Conservation (phyloP, 2,797 vertebrate species). For the Eulemur coronatus region DNA sequence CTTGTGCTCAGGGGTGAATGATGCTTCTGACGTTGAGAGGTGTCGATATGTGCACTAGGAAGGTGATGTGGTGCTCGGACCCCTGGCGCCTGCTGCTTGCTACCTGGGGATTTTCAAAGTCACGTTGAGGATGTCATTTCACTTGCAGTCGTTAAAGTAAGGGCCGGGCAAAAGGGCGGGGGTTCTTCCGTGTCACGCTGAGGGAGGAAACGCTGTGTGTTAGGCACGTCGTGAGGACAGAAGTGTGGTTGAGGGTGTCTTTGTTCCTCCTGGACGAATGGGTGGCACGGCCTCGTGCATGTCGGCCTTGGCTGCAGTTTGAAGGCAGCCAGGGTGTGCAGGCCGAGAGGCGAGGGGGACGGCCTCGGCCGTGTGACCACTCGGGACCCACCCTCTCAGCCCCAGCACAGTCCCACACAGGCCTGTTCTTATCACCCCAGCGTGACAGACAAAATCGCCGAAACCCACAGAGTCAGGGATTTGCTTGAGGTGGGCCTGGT, state of each 20-base stretch:
- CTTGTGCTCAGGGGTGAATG: neutral
- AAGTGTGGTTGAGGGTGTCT: neutral
- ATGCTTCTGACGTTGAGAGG: neutral
- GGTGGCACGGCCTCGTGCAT: fast-evolving
- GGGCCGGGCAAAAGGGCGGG: neutral
- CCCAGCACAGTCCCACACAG: neutral
- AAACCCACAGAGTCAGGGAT: neutral
- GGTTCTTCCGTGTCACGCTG: neutral
- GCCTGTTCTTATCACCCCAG: neutral
- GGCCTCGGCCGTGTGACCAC: too few relatives aligned
- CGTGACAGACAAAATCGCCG: neutral
- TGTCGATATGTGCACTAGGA: neutral
- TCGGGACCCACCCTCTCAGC: neutral
- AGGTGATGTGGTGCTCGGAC: too few relatives aligned
- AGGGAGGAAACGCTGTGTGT: neutral
- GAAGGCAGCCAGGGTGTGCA: neutral
- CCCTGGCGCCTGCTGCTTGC: neutral
- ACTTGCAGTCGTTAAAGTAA: neutral
- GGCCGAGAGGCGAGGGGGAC: neutral
- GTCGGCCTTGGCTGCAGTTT: neutral
- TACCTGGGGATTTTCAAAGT: neutral
- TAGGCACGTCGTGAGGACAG: neutral
- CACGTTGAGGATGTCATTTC: neutral
- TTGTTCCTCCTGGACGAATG: neutral
- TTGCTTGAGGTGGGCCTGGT: neutral